A percentile compares a stretch with the other conserved stretches of the same genome.
Evolutionary conservation across 2,797 vertebrate genomes (phyloP).

Genomic region (Periparus ater): DNA sequence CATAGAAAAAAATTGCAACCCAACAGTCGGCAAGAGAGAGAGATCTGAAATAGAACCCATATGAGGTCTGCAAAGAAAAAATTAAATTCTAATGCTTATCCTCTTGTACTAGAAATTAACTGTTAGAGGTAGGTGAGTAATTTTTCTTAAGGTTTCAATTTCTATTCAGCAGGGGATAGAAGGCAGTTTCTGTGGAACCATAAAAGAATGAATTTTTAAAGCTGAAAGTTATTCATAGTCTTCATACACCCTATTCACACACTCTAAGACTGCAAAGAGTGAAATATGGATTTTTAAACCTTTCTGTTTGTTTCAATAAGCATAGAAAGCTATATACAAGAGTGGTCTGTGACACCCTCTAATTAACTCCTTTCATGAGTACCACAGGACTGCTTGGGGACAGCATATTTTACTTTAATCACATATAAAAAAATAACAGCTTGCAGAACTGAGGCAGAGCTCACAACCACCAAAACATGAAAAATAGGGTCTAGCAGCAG

Average conservation of each 20-base stretch:
- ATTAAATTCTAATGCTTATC: neutral
- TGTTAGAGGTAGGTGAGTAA: neutral
- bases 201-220: neutral
- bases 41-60: neutral
- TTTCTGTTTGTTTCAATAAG: neutral
- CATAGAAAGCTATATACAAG: neutral
- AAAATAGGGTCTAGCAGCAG: neutral
- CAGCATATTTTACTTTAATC: neutral
- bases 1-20: neutral
- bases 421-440: neutral
- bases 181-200: neutral
- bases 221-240: neutral
- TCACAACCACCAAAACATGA: neutral
- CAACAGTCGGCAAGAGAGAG: neutral
- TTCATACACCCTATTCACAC: neutral
- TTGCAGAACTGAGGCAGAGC: neutral
- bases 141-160: neutral
- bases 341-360: neutral
- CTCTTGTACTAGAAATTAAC: neutral
- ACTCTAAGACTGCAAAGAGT: neutral
- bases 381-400: neutral
- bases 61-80: neutral
- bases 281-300: neutral
- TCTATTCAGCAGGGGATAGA: neutral
- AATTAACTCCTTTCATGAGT: neutral